Percentiles rank a stretch among this genome's conserved stretches.
phyloP scores from a whole-genome alignment of 2,888 invertebrate genomes.

The Dasysyrphus tricinctus region DNA sequence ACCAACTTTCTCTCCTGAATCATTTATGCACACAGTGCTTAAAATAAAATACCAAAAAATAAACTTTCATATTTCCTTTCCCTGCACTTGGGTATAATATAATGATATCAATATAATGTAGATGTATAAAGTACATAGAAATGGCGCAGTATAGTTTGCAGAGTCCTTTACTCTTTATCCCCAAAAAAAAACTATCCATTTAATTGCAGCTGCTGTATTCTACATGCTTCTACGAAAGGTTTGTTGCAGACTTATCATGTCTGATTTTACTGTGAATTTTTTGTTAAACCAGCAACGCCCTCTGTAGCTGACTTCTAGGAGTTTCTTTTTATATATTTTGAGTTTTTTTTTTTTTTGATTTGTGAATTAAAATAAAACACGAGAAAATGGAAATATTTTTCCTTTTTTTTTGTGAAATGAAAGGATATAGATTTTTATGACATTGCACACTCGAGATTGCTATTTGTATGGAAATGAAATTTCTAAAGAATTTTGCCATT shows the following conservation, averaged over 20 bases:
- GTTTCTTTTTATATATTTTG: slow-evolving; percentile 3
- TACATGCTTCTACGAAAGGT: slow-evolving; percentile 4
- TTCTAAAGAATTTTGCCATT: slow-evolving; percentile 10
- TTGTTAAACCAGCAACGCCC: slow-evolving; percentile 25
- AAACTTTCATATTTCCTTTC: slow-evolving; percentile 18
- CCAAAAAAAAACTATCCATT: slow-evolving; percentile 1
- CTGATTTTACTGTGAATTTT: slow-evolving; percentile 10
- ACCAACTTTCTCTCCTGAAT: slow-evolving; percentile 19
- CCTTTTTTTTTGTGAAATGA: background rate
- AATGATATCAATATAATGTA: slow-evolving; percentile 6
- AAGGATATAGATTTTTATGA: slow-evolving; percentile 27
- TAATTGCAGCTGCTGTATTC: slow-evolving; percentile 23
- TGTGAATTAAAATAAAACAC: slow-evolving; percentile 16
- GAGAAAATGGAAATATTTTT: background rate
- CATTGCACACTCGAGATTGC: slow-evolving; percentile 21
- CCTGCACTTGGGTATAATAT: background rate
- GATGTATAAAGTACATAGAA: slow-evolving; percentile 2
- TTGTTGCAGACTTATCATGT: slow-evolving; percentile 16
- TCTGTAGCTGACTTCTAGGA: background rate
- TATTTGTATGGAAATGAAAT: slow-evolving; percentile 22
- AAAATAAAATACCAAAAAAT: background rate
- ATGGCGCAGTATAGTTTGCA: slow-evolving; percentile 15
- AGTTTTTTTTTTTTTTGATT: background rate
- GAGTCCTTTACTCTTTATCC: slow-evolving; percentile 5
- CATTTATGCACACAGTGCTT: slow-evolving; percentile 15